Evolutionary conservation across 2,888 invertebrate genomes (phyloP), one percentile per base, ranked within the genome.

Genomic region (Melipona beecheii): DNA sequence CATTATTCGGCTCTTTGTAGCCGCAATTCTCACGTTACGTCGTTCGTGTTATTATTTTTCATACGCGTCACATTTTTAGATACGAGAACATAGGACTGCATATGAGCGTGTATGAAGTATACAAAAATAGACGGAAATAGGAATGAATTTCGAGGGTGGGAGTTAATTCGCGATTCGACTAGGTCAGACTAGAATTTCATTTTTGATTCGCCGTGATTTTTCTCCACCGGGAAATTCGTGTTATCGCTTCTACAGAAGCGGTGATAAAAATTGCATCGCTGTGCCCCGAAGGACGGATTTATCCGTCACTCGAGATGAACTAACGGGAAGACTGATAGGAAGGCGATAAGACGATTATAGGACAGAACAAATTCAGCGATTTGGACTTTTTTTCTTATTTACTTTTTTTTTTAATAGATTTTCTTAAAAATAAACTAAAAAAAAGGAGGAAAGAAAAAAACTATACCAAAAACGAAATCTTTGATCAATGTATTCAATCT

Each of bases 181-280:
- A 27, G 27, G 1, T 27, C n/a, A 31, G 60, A n/a, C 66, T 4
- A n/a, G 27, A 15, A 54, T 15, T 36, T 6, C 52, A 27, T 43
- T 58, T 36, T 54, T 81, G 65, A 81, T 75, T 60, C 19, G 24
- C 9, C n/a, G 54, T 62, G 68, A 84, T 81, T 73, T 70, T 73
- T 65, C 36, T 68, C 13, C 49, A 75, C 56, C 74, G 56, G 58
- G 24, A 62, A 60, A 31, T 19, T 62, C n/a, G 49, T 64, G 54
- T 11, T 17, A 17, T 43, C 21, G 36, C 5, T 66, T 56, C 36
- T 17, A 17, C 27, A 2, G 4, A 13, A 27, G 52, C 69, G 69
- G 70, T 69, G 71, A 75, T 78, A 64, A 69, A 81, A 85, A 84
- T 85, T 84, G 81, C 81, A 81, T 78, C 62, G 62, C 17, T n/a